Base-by-base conservation (phyloP, 1,140 invertebrate genomes). In the Pseudomyrmex pallidus region DNA sequence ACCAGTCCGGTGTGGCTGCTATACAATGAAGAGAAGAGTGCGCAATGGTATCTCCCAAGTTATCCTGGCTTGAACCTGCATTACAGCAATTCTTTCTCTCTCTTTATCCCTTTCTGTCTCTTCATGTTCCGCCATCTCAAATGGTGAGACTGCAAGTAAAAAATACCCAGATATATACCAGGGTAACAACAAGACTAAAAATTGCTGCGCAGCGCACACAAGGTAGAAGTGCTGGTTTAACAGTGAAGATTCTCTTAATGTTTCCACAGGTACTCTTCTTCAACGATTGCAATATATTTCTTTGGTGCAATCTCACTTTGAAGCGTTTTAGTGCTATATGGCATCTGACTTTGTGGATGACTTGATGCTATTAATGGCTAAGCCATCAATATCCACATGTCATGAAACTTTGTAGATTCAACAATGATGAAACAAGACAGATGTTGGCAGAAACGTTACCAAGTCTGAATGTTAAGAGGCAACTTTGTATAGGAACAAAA, bases 101-200 rank as follows among this genome's bases (percentile, higher is more conserved):
- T 72, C 48, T 61, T 8, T 56, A 2, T 52, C 46, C 35, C 56
- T 62, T 35, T 64, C 52, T 67, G n/a, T 66, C 46, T 13, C 44
- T 70, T 35, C 62, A 77, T 35, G 64, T 78, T 82, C 90, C 85
- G 88, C 89, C 92, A 93, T 92, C 90, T 92, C 92, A 93, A 93
- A 93, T 88, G 90, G 90, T 84, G 90, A 91, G 92, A 94, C 93
- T 94, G 93, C 85, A 94, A 94, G 83, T 92, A 94, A 94, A 94
- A 94, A 93, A 93, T 87, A 92, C 70, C 90, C 85, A 88, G 82
- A 91, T 93, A 91, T 91, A 93, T 90, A 90, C 86, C 85, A 85
- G 61, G 78, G 76, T 87, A 90, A 62, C 77, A 80, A 86, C 61
- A 68, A 50, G 17, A 68, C 67, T 85, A 85, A 25, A 74, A 85